Base-by-base conservation (phyloP, 2,113 vertebrate species). In the Cololabis saira region DNA sequence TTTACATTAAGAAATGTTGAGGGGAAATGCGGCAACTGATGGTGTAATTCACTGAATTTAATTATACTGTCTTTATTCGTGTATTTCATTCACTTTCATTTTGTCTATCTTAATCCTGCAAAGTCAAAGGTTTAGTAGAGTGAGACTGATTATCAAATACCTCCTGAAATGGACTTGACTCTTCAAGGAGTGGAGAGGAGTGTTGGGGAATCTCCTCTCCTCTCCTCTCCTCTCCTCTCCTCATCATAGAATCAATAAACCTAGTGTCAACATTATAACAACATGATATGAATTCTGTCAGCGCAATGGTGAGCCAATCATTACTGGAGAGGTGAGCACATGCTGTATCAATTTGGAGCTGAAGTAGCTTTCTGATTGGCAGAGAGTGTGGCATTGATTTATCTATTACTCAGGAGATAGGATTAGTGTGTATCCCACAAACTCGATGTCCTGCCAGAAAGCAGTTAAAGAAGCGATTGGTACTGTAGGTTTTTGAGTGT, bases 361-460 rank as follows among this genome's bases (percentile, higher is more conserved):
- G 65, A 74, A 77, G 78, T 57, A 45, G 58, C 75, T 47, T 58
- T 85, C 60, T 88, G 84, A 89, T 83, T 81, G 82, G 75, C 76
- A 73, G 75, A 66, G 48, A 69, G 57, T 3, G 42, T 41, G 11
- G n/a, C 78, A 86, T 77, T 78, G 85, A 87, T 90, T 87, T 75
- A 84, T 82, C 80, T 62, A 63, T 81, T 76, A 81, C 78, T 57
- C 74, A 60, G 60, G 61, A 74, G 83, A 79, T 66, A 72, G 60
- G 55, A 65, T 74, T 74, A 78, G 81, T 80, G 80, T 86, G 84
- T 70, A 82, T 86, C 76, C 59, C 73, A 61, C 58, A 71, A 47
- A 68, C 61, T 66, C 69, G 61, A 79, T 57, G 48, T 79, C 62
- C 75, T 81, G 69, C 73, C 80, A 78, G 57, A 19, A 41, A 64